Evolutionary conservation across 2,113 vertebrate genomes (phyloP).

Genomic region (Oceanites oceanicus): DNA sequence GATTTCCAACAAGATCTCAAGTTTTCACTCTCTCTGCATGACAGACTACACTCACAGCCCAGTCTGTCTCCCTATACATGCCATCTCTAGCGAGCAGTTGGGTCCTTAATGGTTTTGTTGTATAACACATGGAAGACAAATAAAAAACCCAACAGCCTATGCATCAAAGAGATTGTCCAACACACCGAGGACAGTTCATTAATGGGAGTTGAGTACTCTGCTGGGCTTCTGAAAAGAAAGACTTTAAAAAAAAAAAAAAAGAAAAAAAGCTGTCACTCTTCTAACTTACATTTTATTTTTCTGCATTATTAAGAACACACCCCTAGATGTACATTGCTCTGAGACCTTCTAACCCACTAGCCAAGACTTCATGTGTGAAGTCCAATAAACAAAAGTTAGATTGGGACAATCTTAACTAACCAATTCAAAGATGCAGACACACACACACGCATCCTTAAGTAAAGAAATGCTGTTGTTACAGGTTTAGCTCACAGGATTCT

Average conservation of each 20-base stretch:
- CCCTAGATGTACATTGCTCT: background rate
- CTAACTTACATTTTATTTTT: background rate
- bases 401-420: background rate
- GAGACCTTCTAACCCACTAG: background rate
- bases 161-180: background rate
- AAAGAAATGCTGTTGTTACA: background rate
- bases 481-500: background rate
- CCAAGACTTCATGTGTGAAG: background rate
- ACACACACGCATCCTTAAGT: background rate
- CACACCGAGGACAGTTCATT: background rate
- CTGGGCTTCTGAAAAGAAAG: background rate
- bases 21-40: background rate
- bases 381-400: background rate
- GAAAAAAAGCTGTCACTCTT: background rate
- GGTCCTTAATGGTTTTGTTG: background rate
- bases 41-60: background rate
- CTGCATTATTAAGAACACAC: background rate
- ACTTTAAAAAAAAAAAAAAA: fast-evolving
- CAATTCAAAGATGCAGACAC: background rate
- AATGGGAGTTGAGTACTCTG: background rate
- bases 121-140: background rate
- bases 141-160: background rate
- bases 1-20: background rate
- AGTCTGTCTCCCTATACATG: background rate
- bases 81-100: background rate